These are phyloP conservation scores for Aricia artaxerxes DNA, from an alignment of 2,888 invertebrate genomes.

Conservation along the genomic window DNA sequence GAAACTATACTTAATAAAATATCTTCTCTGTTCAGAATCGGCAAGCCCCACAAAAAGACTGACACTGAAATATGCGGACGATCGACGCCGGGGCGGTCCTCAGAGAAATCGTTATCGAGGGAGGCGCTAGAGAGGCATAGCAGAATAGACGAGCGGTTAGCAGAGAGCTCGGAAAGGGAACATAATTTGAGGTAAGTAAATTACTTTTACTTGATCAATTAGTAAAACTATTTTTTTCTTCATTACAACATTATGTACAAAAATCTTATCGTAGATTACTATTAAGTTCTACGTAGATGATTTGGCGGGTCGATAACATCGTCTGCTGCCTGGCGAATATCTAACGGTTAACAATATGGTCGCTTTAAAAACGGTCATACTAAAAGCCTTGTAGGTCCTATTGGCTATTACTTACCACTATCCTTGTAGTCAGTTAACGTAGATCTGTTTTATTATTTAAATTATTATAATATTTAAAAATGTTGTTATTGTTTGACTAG, in stretches of 20 bases:
- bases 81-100: conserved; percentile 68
- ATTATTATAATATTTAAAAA: neutral
- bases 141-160: conserved; percentile 59
- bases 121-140: conserved; percentile 67
- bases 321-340: no score
- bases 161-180: conserved; percentile 46
- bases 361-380: no score
- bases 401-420: no score
- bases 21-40: conserved; percentile 69
- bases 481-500: conserved; percentile 31
- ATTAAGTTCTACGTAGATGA: no score
- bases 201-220: neutral
- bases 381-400: no score
- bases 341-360: no score
- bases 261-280: no score
- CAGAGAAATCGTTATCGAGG: conserved; percentile 72
- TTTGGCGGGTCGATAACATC: no score
- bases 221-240: neutral
- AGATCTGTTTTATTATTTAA: no score
- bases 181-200: conserved; percentile 3
- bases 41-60: conserved; percentile 70
- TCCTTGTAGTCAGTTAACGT: no score
- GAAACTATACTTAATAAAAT: neutral
- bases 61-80: conserved; percentile 67
- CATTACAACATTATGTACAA: no score